Percentiles rank a stretch among this genome's conserved stretches.
These are phyloP conservation scores for Scopus umbretta DNA, from an alignment of 2,113 vertebrate genomes.

Conservation along the genomic window DNA sequence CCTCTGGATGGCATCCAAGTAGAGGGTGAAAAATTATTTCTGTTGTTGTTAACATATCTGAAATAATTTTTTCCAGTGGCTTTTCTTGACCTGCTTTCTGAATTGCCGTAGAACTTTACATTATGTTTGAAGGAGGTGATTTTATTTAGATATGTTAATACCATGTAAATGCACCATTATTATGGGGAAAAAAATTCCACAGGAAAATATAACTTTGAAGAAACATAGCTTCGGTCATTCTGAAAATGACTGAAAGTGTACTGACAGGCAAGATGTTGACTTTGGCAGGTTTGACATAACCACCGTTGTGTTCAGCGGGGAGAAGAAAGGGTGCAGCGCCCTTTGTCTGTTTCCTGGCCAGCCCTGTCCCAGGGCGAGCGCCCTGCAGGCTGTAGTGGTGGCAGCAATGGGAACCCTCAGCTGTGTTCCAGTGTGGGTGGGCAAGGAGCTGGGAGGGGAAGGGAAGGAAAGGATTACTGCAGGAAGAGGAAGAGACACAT, in stretches of 20 bases:
- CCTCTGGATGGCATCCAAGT: neutral
- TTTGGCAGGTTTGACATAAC: neutral
- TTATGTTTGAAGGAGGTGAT: neutral
- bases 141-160: neutral
- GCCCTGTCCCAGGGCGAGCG: rapidly evolving
- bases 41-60: neutral
- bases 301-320: neutral
- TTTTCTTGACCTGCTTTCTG: neutral
- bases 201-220: neutral
- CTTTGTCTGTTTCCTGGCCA: neutral
- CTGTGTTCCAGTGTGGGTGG: neutral
- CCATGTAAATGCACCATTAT: neutral
- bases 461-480: neutral
- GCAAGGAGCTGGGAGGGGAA: neutral
- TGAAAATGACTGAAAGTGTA: neutral
- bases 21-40: neutral
- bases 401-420: neutral
- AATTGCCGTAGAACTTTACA: neutral
- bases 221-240: neutral
- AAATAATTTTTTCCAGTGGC: neutral
- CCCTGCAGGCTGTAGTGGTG: rapidly evolving
- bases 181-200: neutral
- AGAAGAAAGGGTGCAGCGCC: rapidly evolving
- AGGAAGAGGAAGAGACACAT: neutral
- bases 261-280: neutral